These are phyloP conservation scores for Myxocyprinus asiaticus DNA, from an alignment of 2,113 vertebrate species.

Conservation along the genomic window DNA sequence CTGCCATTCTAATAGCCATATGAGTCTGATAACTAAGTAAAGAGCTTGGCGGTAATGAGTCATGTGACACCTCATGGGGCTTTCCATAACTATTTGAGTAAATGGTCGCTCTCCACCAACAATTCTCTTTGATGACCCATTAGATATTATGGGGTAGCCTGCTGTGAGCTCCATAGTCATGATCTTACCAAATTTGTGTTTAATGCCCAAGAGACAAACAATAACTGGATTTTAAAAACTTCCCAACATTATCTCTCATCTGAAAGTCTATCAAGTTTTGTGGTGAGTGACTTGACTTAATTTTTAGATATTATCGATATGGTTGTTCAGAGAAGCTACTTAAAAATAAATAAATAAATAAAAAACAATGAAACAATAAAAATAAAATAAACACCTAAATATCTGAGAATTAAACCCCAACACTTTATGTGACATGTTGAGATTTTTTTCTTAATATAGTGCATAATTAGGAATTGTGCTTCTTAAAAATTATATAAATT, in stretches of 20 bases:
- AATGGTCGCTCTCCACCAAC: slow-evolving; percentile 78
- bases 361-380: background rate
- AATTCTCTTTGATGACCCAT: slow-evolving; percentile 83
- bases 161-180: slow-evolving; percentile 74
- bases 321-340: background rate
- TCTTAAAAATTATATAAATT: background rate
- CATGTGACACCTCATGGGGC: slow-evolving; percentile 81
- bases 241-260: slow-evolving; percentile 54
- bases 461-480: background rate
- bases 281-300: slow-evolving; percentile 61
- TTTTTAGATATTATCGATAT: slow-evolving; percentile 24
- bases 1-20: slow-evolving; percentile 62
- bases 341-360: background rate
- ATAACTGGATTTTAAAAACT: slow-evolving; percentile 77
- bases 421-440: background rate
- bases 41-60: slow-evolving; percentile 76
- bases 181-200: slow-evolving; percentile 79
- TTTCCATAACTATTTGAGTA: slow-evolving; percentile 79
- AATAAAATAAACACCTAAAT: background rate
- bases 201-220: slow-evolving; percentile 82
- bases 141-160: slow-evolving; percentile 82
- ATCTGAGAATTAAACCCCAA: background rate
- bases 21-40: slow-evolving; percentile 66
- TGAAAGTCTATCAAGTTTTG: slow-evolving; percentile 66
- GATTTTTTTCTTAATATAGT: background rate